Evolutionary conservation across 2,888 invertebrate species (phyloP), one percentile per base, ranked within the genome.

Genomic region (Steinernema hermaphroditum): DNA sequence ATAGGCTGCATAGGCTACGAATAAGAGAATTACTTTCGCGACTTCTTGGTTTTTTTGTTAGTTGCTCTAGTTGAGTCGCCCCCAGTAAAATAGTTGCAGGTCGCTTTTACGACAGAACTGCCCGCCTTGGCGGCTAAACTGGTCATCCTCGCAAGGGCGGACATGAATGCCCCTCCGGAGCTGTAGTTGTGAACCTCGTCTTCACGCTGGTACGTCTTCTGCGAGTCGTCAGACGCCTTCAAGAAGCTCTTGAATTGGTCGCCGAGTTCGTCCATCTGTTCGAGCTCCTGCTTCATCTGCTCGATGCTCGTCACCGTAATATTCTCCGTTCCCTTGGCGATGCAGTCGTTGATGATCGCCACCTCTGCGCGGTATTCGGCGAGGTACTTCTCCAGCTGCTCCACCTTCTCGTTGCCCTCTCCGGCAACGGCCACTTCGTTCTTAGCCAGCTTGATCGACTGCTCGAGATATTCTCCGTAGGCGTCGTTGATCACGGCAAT

Each of bases 401-500:
- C 46, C 9, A 46, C 46, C 46, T 46, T 46, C 46, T 6, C 22
- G 46, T 16, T 19, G 46, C 46, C 22, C 22, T 46, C 46, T 6
- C 46, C 46, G 4, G n/a, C 4, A 4, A 46, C 46, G 9, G 46
- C 46, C 46, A 16, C 46, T 16, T 46, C 46, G 46, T 46, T 46
- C 46, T 46, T 46, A 4, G 46, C 46, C 46, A 46, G 46, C 46
- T 46, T 46, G 46, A 77, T 77, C 19, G 62, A 32, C 49, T 69
- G 68, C 29, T 77, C 68, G 27, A 77, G 37, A 46, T 74, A 76
- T 54, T 72, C 70, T 32, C 43, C 62, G 49, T 74, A 73, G 6
- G 68, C 57, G 69, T 77, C 76, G 69, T 74, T 77, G 62, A 72
- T 74, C 22, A 74, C 72, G 22, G 72, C 19, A n/a, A 77, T 27